Base-by-base conservation (phyloP, 1,140 invertebrate genomes). In the Drosophila willistoni region DNA sequence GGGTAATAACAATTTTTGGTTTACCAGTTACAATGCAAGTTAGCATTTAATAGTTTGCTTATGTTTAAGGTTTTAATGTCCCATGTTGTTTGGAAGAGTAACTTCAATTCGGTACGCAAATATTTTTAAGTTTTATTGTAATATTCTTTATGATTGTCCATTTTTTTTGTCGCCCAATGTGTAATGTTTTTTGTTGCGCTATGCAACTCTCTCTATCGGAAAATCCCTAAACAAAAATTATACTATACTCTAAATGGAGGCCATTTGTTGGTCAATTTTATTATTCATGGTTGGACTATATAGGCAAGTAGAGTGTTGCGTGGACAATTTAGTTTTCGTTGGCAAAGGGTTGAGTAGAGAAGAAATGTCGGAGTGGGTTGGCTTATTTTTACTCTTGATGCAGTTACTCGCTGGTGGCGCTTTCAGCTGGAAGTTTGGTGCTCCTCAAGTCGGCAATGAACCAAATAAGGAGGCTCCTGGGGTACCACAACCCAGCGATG, bases 401-500 rank as follows among this genome's bases (percentile, higher is more conserved):
- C 66, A 74, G 36, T 47, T 79, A 42, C 29, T 78, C 9, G 5
- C 19, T 10, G 13, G 4, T 1, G 44, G 29, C n/a, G 41, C 17
- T 5, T 57, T 22, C 7, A 47, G 67, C 51, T 89, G 77, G 77
- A 84, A 47, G 17, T 89, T 90, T 47, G 81, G 71, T 6, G 75
- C 82, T 7, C 69, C 29, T 10, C 54, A 60, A 19, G 25, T 42
- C 36, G 19, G 63, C 12, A 51, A 47, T 51, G 36, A 36, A 29
- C 22, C 33, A 14, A 17, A 39, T 39, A 14, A 22, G 44, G 1
- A 42, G 39, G 19, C n/a, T 41, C 7, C 19, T 57, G 13, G 17
- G 47, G 9, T 17, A 12, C 83, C 77, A 0, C 80, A 89, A 33
- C 84, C 85, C 7, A 90, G 64, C 10, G 84, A 85, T 44, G 81